These are phyloP conservation scores for Oscheius sp. DNA, from an alignment of 2,888 invertebrate genomes.

Conservation along the genomic window DNA sequence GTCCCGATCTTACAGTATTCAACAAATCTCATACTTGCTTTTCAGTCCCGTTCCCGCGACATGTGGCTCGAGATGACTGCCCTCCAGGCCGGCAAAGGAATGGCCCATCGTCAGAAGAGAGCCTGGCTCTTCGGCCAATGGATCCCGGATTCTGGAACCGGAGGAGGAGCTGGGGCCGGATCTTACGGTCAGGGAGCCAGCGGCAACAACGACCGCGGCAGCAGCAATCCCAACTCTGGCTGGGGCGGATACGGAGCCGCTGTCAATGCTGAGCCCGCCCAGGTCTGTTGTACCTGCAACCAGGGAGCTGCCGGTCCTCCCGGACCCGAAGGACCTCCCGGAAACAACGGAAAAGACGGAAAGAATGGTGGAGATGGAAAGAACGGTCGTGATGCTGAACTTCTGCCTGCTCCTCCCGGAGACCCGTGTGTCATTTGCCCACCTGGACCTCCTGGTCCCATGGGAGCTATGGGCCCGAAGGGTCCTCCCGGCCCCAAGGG, in stretches of 20 bases:
- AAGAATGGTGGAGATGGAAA: constrained; percentile 65
- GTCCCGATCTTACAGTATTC: too few species aligned
- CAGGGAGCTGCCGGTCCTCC: constrained; percentile 66
- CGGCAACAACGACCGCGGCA: constrained; percentile 38
- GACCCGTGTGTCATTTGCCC: constrained; percentile 71
- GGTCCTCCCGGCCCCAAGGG: constrained; percentile 72
- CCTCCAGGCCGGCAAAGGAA: constrained; percentile 65
- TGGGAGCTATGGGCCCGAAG: constrained; percentile 64
- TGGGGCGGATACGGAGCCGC: constrained; percentile 66
- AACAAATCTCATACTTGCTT: background rate
- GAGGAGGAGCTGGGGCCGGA: constrained; percentile 53
- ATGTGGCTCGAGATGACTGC: constrained; percentile 71
- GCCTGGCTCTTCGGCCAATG: constrained; percentile 68
- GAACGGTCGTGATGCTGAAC: constrained; percentile 62
- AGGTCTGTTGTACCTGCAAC: constrained; percentile 66
- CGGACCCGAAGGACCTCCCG: constrained; percentile 66
- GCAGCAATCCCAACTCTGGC: constrained; percentile 34
- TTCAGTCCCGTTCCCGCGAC: constrained; percentile 64
- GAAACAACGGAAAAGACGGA: constrained; percentile 66
- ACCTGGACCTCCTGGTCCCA: constrained; percentile 67
- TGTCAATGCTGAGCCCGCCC: constrained; percentile 63
- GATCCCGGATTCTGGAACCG: constrained; percentile 64
- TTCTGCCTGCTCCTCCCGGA: constrained; percentile 58
- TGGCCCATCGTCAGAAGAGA: constrained; percentile 63
- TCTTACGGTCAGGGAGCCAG: constrained; percentile 11